Base-by-base conservation (phyloP, 2,113 vertebrate genomes). In the Vidua macroura region DNA sequence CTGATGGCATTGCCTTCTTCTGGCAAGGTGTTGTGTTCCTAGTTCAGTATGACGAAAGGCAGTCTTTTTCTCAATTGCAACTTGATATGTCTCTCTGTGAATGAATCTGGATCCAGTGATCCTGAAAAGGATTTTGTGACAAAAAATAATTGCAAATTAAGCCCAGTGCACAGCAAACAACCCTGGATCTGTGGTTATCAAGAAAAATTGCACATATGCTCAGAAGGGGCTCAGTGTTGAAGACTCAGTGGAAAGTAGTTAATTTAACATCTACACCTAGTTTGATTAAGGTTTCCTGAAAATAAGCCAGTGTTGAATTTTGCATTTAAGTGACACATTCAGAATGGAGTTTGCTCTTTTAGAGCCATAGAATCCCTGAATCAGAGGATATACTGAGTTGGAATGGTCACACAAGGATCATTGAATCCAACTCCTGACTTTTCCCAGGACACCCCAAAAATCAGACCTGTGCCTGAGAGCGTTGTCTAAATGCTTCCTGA, bases 101-200 rank as follows among this genome's bases (percentile, higher is more conserved):
- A 72, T n/a, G 16, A 84, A 55, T 43, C 33, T 75, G 56, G 15
- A 84, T 63, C 5, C 46, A 74, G 2, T 23, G 24, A 27, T 70
- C 13, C 48, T 88, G 80, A 58, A 25, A 69, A 66, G 2, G 20
- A 64, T 60, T 8, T 70, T 76, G 13, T 49, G 33, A 21, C 15
- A 53, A 70, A 80, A 86, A 81, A 10, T 25, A 46, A 9, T 35
- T 62, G 13, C 15, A 49, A 7, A 3, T 86, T 43, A 56, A 64
- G 8, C 52, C 6, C 19, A 44, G 6, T 4, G 21, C 3, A 11
- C 28, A 53, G 20, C 0, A 2, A 39, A n/a, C 11, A 79, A 9
- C 7, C 7, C 10, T 77, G 11, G 6, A 53, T 46, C 17, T 53
- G 8, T 77, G 4, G 14, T 1, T 41, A 5, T 60, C 0, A 3